Evolutionary conservation across 2,113 vertebrate species (phyloP).

Genomic region (Zapornia atra): DNA sequence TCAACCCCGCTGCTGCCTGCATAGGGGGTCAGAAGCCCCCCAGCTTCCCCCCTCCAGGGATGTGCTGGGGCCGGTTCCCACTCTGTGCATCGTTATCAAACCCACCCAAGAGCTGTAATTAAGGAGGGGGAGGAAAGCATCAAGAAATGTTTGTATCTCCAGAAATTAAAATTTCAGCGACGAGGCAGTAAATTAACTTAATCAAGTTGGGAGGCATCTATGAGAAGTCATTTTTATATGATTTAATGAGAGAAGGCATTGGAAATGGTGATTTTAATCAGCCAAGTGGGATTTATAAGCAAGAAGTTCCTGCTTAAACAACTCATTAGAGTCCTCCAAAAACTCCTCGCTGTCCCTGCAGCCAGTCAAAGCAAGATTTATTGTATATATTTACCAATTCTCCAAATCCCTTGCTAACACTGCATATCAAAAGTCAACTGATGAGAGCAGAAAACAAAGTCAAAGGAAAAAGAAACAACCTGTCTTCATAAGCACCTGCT

Average conservation of each 20-base stretch:
- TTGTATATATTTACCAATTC: background rate
- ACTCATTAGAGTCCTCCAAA: background rate
- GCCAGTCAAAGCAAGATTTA: background rate
- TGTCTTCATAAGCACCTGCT: background rate
- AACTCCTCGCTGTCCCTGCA: background rate
- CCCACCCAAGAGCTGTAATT: background rate
- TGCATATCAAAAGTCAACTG: background rate
- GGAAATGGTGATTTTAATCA: constrained; percentile 11
- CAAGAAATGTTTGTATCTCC: background rate
- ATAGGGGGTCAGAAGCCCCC: too few species aligned
- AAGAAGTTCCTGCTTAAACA: background rate
- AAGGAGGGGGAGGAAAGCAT: background rate
- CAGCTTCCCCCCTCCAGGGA: background rate
- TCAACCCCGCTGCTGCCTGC: background rate
- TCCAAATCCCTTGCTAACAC: background rate
- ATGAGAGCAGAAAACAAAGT: background rate
- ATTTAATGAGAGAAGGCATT: background rate
- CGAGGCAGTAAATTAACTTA: background rate
- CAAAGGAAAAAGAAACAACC: background rate
- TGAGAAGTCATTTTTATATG: background rate
- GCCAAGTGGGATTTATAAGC: background rate
- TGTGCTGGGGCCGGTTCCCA: fast-evolving
- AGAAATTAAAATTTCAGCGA: background rate
- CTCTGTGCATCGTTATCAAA: fast-evolving
- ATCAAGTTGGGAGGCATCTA: constrained; percentile 27